Evolutionary conservation across 2,797 vertebrate species (phyloP), one percentile per base, ranked within the genome.

Genomic region (Galagoides demidoff): DNA sequence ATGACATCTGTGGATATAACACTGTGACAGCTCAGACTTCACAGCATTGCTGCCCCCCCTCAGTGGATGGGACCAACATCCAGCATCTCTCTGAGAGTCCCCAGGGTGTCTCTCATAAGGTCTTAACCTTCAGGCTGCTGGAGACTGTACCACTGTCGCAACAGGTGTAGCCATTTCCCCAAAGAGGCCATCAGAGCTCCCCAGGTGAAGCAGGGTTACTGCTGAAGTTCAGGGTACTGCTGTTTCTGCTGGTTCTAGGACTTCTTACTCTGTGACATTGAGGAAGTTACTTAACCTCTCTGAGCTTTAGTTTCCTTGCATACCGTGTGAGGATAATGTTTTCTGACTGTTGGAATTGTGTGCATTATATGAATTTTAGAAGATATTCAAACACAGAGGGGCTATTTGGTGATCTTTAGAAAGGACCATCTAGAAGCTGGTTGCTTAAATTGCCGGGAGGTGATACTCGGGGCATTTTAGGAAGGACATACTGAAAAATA

Each of bases 401-500:
- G 16, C 16, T 52, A 14, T 17, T 52, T 52, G 49, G 49, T 52
- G 49, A 52, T 16, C 49, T 52, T 52, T 52, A 14, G 14, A 52
- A 52, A 52, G 49, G 49, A 52, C 49, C 49, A 16, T 52, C 49
- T 52, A 14, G 49, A 52, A 52, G 14, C 49, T 52, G 49, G 16
- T 14, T 52, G 14, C 49, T 61, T 55, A 49, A 77, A 77, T 37
- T 90, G 3, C 34, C 63, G 13, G 52, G 45, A 25, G 85, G n/a
- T 31, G 45, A 39, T 55, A 45, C 59, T 31, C 10, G 45, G 12
- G 25, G 5, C 23, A 78, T 81, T 2, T 79, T 23, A 82, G 14
- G 70, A 94, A 89, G 10, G 49, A n/a, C 55, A 63, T 25, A 31
- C 16, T 64, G 27, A 81, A 90, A 96, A 91, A n/a, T 57, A 31